phyloP scores from a whole-genome alignment of 2,113 vertebrate species.

The Lanius collurio region DNA sequence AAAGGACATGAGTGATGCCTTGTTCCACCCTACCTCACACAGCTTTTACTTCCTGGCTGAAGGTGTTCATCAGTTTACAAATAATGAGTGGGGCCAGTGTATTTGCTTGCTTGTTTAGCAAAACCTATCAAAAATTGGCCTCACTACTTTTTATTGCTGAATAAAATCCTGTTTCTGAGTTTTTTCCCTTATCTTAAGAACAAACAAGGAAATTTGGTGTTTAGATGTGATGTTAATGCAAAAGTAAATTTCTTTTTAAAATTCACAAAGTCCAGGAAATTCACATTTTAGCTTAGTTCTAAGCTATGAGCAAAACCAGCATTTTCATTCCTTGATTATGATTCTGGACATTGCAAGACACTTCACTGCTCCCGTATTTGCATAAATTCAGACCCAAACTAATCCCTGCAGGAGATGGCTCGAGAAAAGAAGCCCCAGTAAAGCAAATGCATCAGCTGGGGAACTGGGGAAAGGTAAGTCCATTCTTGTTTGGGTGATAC shows the following conservation, averaged over 20 bases:
- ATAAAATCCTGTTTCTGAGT: background rate
- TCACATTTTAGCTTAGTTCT: background rate
- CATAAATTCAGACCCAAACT: background rate
- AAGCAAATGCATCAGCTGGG: background rate
- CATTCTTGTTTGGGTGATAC: background rate
- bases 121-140: background rate
- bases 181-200: background rate
- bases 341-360: background rate
- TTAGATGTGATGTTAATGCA: background rate
- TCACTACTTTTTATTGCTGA: background rate
- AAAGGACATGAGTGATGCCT: background rate
- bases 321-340: background rate
- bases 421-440: background rate
- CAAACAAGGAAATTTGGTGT: background rate
- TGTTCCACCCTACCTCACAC: background rate
- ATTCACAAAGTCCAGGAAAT: background rate
- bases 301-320: background rate
- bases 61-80: background rate
- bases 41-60: background rate
- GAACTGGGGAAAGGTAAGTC: background rate
- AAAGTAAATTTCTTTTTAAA: slow-evolving; percentile 12
- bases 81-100: background rate
- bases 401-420: background rate
- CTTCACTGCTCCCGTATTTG: background rate
- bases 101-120: background rate